These are phyloP conservation scores for Carcharodon carcharias DNA, from an alignment of 2,797 vertebrate species.

Conservation along the genomic window DNA sequence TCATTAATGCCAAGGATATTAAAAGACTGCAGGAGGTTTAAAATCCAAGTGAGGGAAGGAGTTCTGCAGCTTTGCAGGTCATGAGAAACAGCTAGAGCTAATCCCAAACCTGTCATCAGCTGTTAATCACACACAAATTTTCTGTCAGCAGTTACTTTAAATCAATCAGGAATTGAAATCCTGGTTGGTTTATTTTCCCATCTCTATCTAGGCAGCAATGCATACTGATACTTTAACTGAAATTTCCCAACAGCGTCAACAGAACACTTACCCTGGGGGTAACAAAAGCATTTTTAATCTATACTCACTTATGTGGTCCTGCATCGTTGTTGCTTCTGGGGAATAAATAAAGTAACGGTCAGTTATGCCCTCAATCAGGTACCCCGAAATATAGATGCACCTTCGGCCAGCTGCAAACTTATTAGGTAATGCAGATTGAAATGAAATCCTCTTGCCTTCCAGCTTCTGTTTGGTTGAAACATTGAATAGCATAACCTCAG, in stretches of 20 bases:
- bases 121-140: not conserved
- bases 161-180: not conserved
- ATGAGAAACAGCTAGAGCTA: not conserved
- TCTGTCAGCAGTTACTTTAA: not conserved
- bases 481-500: slow-evolving; percentile 48
- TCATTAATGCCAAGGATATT: not conserved
- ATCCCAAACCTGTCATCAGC: not conserved
- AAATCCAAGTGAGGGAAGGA: not conserved
- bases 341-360: slow-evolving; percentile 60
- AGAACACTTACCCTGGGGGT: not conserved
- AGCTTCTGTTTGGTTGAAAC: slow-evolving; percentile 51
- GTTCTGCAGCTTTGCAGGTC: not conserved
- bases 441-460: slow-evolving; percentile 54
- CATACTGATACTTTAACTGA: not conserved
- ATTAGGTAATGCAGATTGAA: slow-evolving; percentile 60
- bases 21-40: not conserved
- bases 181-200: not conserved
- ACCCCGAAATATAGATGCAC: slow-evolving; percentile 65
- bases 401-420: slow-evolving; percentile 58
- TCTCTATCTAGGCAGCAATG: not conserved
- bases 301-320: slow-evolving; percentile 63
- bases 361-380: slow-evolving; percentile 62
- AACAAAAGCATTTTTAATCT: not conserved
- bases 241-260: not conserved
- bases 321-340: slow-evolving; percentile 42